phyloP scores from a whole-genome alignment of 2,888 invertebrate species.

The Celastrina argiolus region DNA sequence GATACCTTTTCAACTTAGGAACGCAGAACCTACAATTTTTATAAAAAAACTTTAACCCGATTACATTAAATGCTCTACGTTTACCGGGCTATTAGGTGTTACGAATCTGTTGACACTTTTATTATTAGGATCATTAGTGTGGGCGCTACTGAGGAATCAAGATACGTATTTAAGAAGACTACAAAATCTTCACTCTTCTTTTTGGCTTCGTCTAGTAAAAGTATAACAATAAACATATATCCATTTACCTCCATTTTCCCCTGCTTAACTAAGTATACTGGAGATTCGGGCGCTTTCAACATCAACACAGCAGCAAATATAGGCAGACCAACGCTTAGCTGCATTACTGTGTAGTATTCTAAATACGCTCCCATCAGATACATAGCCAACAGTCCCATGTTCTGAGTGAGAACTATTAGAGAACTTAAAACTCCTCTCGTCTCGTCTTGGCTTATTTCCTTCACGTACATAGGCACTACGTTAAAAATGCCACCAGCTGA shows the following conservation, averaged over 20 bases:
- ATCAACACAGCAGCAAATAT: slow-evolving; percentile 10
- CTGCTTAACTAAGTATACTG: slow-evolving; percentile 22
- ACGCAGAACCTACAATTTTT: too few relatives aligned
- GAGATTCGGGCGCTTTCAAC: slow-evolving; percentile 21
- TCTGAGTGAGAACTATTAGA: slow-evolving; percentile 23
- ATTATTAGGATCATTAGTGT: too few relatives aligned
- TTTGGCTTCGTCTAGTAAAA: too few relatives aligned
- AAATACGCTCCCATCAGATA: slow-evolving; percentile 26
- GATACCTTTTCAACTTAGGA: too few relatives aligned
- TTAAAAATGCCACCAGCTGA: slow-evolving; percentile 23
- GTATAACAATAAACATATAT: too few relatives aligned
- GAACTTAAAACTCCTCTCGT: slow-evolving; percentile 26
- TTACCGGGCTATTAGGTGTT: too few relatives aligned
- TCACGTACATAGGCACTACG: slow-evolving; percentile 23
- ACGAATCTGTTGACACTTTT: too few relatives aligned
- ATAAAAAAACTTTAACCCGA: background rate
- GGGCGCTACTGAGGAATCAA: too few relatives aligned
- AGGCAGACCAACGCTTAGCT: slow-evolving; percentile 2
- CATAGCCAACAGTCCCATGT: slow-evolving; percentile 27
- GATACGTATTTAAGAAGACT: too few relatives aligned
- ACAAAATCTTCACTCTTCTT: too few relatives aligned
- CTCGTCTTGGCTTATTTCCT: slow-evolving; percentile 28
- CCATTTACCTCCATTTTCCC: slow-evolving; percentile 23
- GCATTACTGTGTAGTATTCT: slow-evolving; percentile 20
- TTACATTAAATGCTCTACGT: background rate